A percentile compares a stretch with the other conserved stretches of the same genome.
Conservation (phyloP, 2,113 vertebrate genomes). For the Charina bottae region DNA sequence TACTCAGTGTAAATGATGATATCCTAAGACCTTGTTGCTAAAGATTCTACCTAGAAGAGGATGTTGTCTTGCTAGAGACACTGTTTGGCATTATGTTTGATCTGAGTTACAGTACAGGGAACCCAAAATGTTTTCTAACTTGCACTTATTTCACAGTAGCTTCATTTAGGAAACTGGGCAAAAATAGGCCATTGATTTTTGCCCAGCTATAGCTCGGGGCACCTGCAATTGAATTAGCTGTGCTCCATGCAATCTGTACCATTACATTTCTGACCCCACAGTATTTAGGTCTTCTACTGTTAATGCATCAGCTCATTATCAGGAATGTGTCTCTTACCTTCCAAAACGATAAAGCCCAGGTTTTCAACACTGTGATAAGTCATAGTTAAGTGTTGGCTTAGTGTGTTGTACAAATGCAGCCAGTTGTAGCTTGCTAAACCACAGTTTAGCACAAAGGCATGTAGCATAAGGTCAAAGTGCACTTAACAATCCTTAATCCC, state of each 20-base stretch:
- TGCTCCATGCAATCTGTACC: constrained; percentile 18
- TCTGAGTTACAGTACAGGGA: background rate
- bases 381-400: no score
- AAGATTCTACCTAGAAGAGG: background rate
- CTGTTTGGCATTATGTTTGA: background rate
- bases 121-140: constrained; percentile 50
- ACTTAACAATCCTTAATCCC: no score
- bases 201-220: constrained; percentile 37
- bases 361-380: no score
- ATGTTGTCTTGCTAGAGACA: rapidly evolving
- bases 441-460: no score
- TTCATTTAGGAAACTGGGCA: constrained; percentile 36
- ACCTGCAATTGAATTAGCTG: constrained; percentile 42
- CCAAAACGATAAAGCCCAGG: background rate
- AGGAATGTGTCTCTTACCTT: background rate
- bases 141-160: constrained; percentile 36
- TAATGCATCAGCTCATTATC: background rate
- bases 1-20: background rate
- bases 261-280: background rate
- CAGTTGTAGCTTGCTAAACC: no score
- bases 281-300: background rate
- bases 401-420: no score
- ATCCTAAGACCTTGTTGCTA: no score
- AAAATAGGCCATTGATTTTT: constrained; percentile 60
- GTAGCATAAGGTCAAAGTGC: no score